phyloP scores from a whole-genome alignment of 2,888 invertebrate species.

The Acanthosoma haemorrhoidale region DNA sequence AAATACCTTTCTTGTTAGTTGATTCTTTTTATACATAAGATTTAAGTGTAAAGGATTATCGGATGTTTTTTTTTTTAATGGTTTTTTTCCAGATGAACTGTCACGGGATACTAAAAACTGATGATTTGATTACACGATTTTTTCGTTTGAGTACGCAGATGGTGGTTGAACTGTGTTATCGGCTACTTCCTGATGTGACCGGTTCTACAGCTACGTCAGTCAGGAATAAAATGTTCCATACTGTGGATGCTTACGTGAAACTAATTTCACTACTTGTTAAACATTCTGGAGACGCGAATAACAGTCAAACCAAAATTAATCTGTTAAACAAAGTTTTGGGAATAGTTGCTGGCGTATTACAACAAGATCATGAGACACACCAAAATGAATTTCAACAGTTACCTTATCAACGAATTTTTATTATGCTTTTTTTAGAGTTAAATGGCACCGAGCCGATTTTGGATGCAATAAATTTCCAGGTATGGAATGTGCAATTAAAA shows the following conservation, averaged over 20 bases:
- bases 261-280: slow-evolving; percentile 91
- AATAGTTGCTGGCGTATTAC: slow-evolving; percentile 88
- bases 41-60: no score
- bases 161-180: slow-evolving; percentile 91
- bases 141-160: slow-evolving; percentile 94
- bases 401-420: slow-evolving; percentile 94
- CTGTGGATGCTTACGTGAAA: slow-evolving; percentile 90
- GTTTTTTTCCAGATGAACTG: slow-evolving; percentile 71
- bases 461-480: slow-evolving; percentile 90
- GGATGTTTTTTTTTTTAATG: neutral
- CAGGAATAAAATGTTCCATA: slow-evolving; percentile 89
- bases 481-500: slow-evolving; percentile 43
- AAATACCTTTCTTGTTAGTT: no score
- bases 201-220: slow-evolving; percentile 53
- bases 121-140: slow-evolving; percentile 94
- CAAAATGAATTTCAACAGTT: slow-evolving; percentile 89
- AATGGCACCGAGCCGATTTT: slow-evolving; percentile 89
- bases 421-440: slow-evolving; percentile 93
- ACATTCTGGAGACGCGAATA: slow-evolving; percentile 82
- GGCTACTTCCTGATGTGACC: slow-evolving; percentile 68
- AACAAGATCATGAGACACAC: slow-evolving; percentile 93
- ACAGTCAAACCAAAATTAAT: slow-evolving; percentile 94
- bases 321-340: slow-evolving; percentile 89
- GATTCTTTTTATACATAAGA: no score
- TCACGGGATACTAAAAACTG: slow-evolving; percentile 92